Conservation (phyloP, 2,113 vertebrate species). For the Promerops cafer region DNA sequence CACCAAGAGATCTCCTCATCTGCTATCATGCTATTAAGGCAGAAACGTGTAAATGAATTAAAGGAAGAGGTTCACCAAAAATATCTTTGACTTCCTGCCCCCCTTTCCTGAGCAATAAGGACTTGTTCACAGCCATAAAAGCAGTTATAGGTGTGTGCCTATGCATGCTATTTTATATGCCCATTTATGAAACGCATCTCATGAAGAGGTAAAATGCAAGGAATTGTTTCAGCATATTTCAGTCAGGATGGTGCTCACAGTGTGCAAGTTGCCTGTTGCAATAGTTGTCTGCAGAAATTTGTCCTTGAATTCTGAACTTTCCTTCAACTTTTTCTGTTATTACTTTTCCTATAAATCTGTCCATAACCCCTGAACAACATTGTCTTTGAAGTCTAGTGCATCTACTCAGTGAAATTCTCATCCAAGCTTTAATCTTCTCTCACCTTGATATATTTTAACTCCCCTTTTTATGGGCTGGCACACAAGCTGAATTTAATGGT, state of each 20-base stretch:
- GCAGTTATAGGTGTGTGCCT: not conserved
- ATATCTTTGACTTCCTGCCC: not conserved
- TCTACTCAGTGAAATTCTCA: not conserved
- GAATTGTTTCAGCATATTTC: not conserved
- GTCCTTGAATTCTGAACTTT: slow-evolving; percentile 15
- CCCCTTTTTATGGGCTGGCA: not conserved
- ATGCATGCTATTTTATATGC: not conserved
- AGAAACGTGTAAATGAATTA: not conserved
- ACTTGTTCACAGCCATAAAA: not conserved
- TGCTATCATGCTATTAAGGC: not conserved
- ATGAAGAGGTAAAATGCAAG: not conserved
- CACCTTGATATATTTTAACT: slow-evolving; percentile 20
- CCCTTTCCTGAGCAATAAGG: not conserved
- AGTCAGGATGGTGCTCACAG: not conserved
- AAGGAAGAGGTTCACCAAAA: not conserved
- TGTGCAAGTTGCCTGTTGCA: not conserved
- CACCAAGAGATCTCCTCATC: not conserved
- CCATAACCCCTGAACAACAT: not conserved
- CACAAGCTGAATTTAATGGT: not conserved
- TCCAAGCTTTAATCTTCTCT: slow-evolving; percentile 10
- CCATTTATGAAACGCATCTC: not conserved
- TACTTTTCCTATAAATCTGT: slow-evolving; percentile 6
- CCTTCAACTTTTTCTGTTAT: slow-evolving; percentile 9
- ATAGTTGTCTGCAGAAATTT: not conserved
- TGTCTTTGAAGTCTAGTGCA: not conserved